phyloP scores from a whole-genome alignment of 2,797 vertebrate genomes.

The Allobates femoralis region DNA sequence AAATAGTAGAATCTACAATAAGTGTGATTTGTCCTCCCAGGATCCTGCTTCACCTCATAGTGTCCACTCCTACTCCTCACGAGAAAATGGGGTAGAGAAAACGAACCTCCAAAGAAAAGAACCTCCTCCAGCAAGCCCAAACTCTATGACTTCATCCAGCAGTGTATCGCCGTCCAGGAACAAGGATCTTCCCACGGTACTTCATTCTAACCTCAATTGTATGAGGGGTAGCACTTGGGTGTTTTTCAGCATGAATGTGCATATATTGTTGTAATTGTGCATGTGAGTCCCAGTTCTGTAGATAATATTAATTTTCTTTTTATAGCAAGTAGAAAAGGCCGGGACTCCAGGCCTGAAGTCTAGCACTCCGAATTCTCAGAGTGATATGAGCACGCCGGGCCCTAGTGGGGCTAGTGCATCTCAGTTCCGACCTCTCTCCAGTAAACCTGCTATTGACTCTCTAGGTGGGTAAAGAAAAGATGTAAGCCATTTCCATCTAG shows the following conservation, averaged over 20 bases:
- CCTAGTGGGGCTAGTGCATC: conserved; percentile 76
- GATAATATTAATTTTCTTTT: background rate
- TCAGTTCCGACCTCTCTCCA: conserved; percentile 80
- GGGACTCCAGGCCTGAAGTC: conserved; percentile 89
- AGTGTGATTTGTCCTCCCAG: conserved; percentile 65
- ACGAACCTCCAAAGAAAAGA: conserved; percentile 80
- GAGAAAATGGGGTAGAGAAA: conserved; percentile 87
- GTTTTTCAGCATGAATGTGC: background rate
- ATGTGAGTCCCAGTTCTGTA: background rate
- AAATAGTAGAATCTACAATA: background rate
- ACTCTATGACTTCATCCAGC: conserved; percentile 87
- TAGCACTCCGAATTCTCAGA: conserved; percentile 85
- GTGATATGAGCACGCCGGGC: conserved; percentile 76
- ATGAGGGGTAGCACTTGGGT: background rate
- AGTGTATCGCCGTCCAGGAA: conserved; percentile 82
- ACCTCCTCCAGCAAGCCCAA: conserved; percentile 79
- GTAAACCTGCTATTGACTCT: conserved; percentile 82
- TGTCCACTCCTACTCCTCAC: conserved; percentile 86
- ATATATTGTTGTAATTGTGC: background rate
- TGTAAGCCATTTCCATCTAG: background rate
- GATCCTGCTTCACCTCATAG: conserved; percentile 85
- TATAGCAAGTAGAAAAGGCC: conserved; percentile 85
- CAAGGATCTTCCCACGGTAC: conserved; percentile 78
- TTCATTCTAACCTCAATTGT: background rate
- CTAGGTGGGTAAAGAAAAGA: conserved; percentile 76